Percentiles rank a stretch among this genome's conserved stretches.
phyloP scores from a whole-genome alignment of 2,113 vertebrate species.

The Rafetus swinhoei region DNA sequence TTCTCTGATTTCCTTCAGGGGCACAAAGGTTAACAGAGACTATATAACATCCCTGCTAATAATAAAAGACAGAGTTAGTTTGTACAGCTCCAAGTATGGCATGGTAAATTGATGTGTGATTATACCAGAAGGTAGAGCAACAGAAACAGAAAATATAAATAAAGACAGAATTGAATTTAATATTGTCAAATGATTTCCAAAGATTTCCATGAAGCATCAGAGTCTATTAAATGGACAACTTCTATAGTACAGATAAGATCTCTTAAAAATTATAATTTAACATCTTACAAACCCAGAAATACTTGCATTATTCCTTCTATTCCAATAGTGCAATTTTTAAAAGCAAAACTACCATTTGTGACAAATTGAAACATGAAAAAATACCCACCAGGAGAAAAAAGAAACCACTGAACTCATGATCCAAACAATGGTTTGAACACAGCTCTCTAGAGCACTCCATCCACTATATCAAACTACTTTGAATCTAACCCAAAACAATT shows the following conservation, averaged over 20 bases:
- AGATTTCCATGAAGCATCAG: background rate
- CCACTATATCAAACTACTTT: constrained; percentile 45
- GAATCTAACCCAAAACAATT: constrained; percentile 62
- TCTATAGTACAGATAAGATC: background rate
- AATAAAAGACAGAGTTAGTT: background rate
- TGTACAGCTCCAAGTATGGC: background rate
- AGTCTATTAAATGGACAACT: constrained; percentile 17
- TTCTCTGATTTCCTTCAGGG: background rate
- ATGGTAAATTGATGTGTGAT: background rate
- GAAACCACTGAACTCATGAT: constrained; percentile 59
- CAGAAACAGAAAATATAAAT: background rate
- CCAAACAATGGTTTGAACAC: constrained; percentile 28
- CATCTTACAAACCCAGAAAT: background rate
- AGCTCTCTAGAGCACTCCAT: constrained; percentile 28
- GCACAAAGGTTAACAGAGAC: background rate
- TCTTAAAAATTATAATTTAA: constrained; percentile 1
- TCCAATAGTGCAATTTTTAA: constrained; percentile 53
- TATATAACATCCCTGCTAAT: background rate
- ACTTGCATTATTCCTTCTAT: constrained; percentile 48
- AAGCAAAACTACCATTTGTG: constrained; percentile 47
- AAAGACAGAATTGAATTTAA: background rate
- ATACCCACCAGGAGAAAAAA: constrained; percentile 62
- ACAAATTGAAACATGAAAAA: constrained; percentile 53
- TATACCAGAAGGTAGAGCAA: background rate
- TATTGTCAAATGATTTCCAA: background rate